Conservation (phyloP, 2,888 invertebrate genomes). For the Chydorus sphaericus region DNA sequence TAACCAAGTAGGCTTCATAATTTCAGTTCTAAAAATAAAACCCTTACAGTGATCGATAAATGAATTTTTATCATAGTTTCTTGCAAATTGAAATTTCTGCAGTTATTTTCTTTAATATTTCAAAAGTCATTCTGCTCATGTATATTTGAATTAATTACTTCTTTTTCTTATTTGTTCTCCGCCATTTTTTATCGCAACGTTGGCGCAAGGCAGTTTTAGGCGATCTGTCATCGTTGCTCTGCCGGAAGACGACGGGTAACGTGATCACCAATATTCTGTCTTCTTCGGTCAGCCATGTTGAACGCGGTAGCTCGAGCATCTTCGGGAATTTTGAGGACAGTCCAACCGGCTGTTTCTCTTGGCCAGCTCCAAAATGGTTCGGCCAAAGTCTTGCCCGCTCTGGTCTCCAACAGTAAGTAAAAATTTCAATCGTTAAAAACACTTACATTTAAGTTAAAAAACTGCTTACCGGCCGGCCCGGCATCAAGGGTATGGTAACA, state of each 20-base stretch:
- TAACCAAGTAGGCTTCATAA: too few relatives aligned
- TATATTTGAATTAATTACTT: background rate
- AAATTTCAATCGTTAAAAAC: conserved; percentile 12
- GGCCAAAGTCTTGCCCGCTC: conserved; percentile 34
- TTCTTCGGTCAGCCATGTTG: conserved; percentile 37
- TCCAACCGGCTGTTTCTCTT: conserved; percentile 35
- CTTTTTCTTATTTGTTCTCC: background rate
- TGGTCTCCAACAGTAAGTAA: conserved; percentile 38
- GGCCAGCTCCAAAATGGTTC: conserved; percentile 35
- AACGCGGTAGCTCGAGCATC: conserved; percentile 40
- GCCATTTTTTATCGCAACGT: background rate
- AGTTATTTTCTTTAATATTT: too few relatives aligned
- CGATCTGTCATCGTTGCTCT: background rate
- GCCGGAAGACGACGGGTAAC: background rate
- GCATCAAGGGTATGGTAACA: background rate
- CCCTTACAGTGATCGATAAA: too few relatives aligned
- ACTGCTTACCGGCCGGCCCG: background rate
- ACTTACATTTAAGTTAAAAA: conserved; percentile 6
- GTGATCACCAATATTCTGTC: conserved; percentile 4
- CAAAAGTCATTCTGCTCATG: background rate
- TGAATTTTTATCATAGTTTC: too few relatives aligned
- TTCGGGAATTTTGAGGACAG: conserved; percentile 39
- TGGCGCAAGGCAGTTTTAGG: background rate
- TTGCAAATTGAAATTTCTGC: too few relatives aligned
- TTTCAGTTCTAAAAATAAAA: too few relatives aligned